Evolutionary conservation across 2,113 vertebrate genomes (phyloP), one percentile per base, ranked within the genome.

Genomic region (Parotia lawesii): DNA sequence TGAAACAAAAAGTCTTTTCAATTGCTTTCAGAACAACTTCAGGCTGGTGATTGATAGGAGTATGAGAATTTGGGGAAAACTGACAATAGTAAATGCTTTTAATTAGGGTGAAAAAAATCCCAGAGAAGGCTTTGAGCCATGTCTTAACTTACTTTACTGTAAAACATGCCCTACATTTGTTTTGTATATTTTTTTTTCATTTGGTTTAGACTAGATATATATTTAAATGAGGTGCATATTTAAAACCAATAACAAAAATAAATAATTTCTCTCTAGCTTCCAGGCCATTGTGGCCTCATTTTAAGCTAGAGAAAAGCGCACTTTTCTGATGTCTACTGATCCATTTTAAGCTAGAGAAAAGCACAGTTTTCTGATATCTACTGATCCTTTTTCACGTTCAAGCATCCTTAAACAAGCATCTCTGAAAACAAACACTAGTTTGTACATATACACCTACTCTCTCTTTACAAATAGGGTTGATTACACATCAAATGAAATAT

Each of bases 1-100:
- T 72, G 53, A 95, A 95, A 90, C 15, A 93, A 85, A 37, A 84
- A 90, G 22, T 18, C 57, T 61, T 93, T 93, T 58, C 65, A 81
- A 15, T 25, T 87, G 53, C 56, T 92, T 93, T 87, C 54, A 75
- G 45, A 90, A 62, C 42, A 73, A 51, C 28, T 85, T 40, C 44
- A 53, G 38, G 47, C 45, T 79, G 6, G 14, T 70, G 58, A 90
- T 10, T 71, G 82, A 79, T 82, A 62, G 15, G 23, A 90, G 42
- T 82, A 44, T 56, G n/a, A 93, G 80, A 93, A 76, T 85, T 48
- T n/a, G 5, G 21, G 15, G 21, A 80, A 91, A 80, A 25, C 25
- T 75, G 53, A 48, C n/a, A 72, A 67, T 21, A 72, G 29, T 28
- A 83, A 90, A 64, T 9, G 12, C 12, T 17, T 75, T 91, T 82